A percentile compares a stretch with the other conserved stretches of the same genome.
Evolutionary conservation across 2,888 invertebrate genomes (phyloP).

Genomic region (Bhutanitis thaidina): DNA sequence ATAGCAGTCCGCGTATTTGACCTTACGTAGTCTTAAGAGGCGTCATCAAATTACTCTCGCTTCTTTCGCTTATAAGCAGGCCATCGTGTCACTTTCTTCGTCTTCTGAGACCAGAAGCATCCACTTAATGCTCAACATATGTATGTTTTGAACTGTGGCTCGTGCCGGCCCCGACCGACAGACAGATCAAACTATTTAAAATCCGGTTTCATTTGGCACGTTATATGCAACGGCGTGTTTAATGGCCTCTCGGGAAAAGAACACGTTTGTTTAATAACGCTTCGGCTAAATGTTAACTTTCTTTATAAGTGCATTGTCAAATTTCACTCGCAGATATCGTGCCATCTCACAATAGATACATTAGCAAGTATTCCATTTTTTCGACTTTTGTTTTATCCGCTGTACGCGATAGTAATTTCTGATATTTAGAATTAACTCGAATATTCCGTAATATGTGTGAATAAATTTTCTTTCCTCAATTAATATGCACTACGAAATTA

Average conservation of each 20-base stretch:
- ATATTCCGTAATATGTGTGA: background rate
- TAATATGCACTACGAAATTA: background rate
- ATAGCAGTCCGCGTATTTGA: conserved; percentile 13
- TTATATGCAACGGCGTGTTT: conserved; percentile 30
- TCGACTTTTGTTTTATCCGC: background rate
- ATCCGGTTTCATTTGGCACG: conserved; percentile 34
- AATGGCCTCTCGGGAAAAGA: conserved; percentile 37
- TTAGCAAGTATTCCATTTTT: conserved; percentile 1
- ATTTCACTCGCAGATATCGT: conserved; percentile 50
- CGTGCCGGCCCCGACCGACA: background rate
- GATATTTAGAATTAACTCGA: background rate
- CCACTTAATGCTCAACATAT: conserved; percentile 35
- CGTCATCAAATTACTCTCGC: conserved; percentile 58
- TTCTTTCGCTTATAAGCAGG: conserved; percentile 44
- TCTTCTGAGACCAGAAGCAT: conserved; percentile 36
- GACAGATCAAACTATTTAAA: conserved; percentile 12
- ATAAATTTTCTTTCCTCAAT: background rate
- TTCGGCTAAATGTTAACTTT: conserved; percentile 63
- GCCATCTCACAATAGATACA: conserved; percentile 7
- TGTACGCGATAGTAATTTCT: background rate
- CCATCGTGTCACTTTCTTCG: conserved; percentile 69
- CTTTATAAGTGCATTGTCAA: conserved; percentile 68
- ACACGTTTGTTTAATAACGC: conserved; percentile 61
- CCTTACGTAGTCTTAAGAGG: conserved; percentile 22
- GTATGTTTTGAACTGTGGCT: conserved; percentile 16